Evolutionary conservation across 2,113 vertebrate genomes (phyloP).

Genomic region (Bufo bufo): DNA sequence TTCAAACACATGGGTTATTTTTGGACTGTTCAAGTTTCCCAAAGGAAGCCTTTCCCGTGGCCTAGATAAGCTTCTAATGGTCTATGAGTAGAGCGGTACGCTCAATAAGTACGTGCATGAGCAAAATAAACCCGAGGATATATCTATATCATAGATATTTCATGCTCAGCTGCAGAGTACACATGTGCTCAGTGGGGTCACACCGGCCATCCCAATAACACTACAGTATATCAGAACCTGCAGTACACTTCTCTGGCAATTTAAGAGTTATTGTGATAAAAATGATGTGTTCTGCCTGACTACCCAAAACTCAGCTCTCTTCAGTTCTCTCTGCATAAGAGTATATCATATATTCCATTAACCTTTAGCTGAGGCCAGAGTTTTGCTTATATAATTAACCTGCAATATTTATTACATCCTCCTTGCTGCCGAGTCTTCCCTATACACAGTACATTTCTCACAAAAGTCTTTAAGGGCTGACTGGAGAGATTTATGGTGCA

Average conservation of each 20-base stretch:
- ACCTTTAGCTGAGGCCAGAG: slow-evolving; percentile 28
- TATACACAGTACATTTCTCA: not conserved
- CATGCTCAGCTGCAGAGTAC: not conserved
- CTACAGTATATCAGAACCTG: not conserved
- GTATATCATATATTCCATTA: slow-evolving; percentile 35
- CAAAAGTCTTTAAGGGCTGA: not conserved
- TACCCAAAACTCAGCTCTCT: not conserved
- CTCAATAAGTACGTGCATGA: not conserved
- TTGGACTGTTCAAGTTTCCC: not conserved
- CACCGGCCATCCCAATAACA: not conserved
- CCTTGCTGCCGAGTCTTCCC: not conserved
- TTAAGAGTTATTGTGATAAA: not conserved
- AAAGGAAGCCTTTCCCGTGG: not conserved
- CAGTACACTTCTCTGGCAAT: not conserved
- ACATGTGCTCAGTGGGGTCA: not conserved
- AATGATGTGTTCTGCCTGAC: slow-evolving; percentile 29
- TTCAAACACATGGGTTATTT: not conserved
- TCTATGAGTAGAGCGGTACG: not conserved
- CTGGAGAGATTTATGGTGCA: not conserved
- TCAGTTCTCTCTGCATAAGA: not conserved
- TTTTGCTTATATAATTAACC: slow-evolving; percentile 31
- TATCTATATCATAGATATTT: not conserved
- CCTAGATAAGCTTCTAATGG: not conserved
- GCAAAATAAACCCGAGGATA: not conserved
- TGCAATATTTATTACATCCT: slow-evolving; percentile 19